These are phyloP conservation scores for Zhuqinia jingwanae DNA, from an alignment of 2,888 invertebrate species.

Conservation along the genomic window DNA sequence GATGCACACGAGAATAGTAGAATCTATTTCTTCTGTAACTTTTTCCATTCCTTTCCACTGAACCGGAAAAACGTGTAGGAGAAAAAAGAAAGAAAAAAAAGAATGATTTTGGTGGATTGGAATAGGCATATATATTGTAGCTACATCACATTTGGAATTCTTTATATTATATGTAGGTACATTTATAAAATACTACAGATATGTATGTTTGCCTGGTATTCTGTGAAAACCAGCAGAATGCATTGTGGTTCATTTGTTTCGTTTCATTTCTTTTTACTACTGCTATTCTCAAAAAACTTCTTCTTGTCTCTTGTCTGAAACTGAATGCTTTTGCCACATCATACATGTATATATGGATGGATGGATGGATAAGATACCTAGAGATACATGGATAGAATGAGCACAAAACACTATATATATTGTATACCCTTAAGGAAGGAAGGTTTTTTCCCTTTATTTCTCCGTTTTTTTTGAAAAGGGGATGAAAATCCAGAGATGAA, in stretches of 20 bases:
- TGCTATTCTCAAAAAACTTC: neutral
- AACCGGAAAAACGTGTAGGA: conserved; percentile 59
- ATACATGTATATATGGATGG: too few species aligned
- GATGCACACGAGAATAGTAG: conserved; percentile 27
- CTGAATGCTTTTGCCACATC: neutral
- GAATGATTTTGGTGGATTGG: conserved; percentile 32
- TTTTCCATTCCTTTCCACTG: conserved; percentile 61
- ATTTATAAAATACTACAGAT: too few species aligned
- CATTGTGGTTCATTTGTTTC: conserved; percentile 69
- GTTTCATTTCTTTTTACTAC: conserved; percentile 63
- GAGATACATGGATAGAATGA: too few species aligned
- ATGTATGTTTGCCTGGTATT: conserved; percentile 56
- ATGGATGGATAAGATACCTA: neutral
- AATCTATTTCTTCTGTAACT: conserved; percentile 38
- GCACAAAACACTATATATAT: too few species aligned
- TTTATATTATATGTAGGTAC: too few species aligned
- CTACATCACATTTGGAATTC: too few species aligned
- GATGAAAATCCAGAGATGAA: conserved; percentile 22
- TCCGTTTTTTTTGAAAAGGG: neutral
- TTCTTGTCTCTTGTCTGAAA: neutral
- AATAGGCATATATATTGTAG: neutral
- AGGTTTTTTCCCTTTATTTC: neutral
- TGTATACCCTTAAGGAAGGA: too few species aligned
- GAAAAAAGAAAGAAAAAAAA: conserved; percentile 38
- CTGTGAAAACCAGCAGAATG: conserved; percentile 49